Base-by-base conservation (phyloP, 2,113 vertebrate species). In the Thalassoma bifasciatum region DNA sequence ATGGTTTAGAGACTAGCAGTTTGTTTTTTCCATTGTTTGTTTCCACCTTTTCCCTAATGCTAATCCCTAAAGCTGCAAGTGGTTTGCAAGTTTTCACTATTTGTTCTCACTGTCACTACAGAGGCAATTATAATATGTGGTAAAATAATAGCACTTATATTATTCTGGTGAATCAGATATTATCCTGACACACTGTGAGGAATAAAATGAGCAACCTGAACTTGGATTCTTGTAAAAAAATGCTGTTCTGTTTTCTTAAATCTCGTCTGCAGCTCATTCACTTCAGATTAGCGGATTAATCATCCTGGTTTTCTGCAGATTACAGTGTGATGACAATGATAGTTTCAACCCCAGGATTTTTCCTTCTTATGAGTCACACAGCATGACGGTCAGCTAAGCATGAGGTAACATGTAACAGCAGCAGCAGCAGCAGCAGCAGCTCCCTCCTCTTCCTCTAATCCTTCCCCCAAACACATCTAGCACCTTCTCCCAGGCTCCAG, bases 401-500 rank as follows among this genome's bases (percentile, higher is more conserved):
- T 75, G 56, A 66, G 66, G 56, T 66, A 52, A 52, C 61, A 65
- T 37, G 64, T 40, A 63, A 17, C 63, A n/a, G n/a, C n/a, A n/a
- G n/a, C n/a, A n/a, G n/a, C n/a, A n/a, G n/a, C n/a, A n/a, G n/a
- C n/a, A n/a, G n/a, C n/a, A n/a, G n/a, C 2, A 30, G 21, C 51
- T 24, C 4, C 14, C 14, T 38, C 12, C 11, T 24, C 9, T 24
- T 24, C 14, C 30, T 30, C 3, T 10, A 57, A 64, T 10, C 36
- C 8, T 5, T 4, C 22, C 21, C 53, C 17, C 14, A 46, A 71
- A 38, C 8, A 49, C 1, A 13, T 1, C 49, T 19, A 2, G 34
- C 66, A 50, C 13, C 81, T 54, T 24, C 30, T 30, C 42, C 36
- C 51, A 49, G n/a, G 21, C 73, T 69, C 49, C 79, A 10, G 17